Base-by-base conservation (phyloP, 2,113 vertebrate genomes). In the Sphaerodactylus townsendi region DNA sequence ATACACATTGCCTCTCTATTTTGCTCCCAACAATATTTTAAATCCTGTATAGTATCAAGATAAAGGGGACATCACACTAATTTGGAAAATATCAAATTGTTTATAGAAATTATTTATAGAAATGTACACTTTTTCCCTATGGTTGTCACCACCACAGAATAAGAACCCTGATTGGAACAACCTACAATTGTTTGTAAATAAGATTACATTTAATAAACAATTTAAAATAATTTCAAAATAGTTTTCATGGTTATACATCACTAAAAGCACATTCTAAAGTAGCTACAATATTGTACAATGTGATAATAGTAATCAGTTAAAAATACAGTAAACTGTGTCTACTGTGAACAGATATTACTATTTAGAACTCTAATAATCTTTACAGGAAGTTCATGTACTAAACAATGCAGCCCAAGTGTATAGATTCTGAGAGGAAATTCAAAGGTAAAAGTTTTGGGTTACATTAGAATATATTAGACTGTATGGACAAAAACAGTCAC, bases 241-340 rank as follows among this genome's bases (percentile, higher is more conserved):
- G 33, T 85, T 85, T 25, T 64, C 83, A 85, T 85, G 76, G 76
- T 78, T 85, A 21, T 78, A 78, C 53, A 72, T 72, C 41, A 72
- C n/a, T 35, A 85, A 85, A 62, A 78, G 66, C 8, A 25, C 68
- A 72, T 50, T 85, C 41, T 46, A 72, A 85, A 79, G 10, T 59
- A 84, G 65, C 53, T 62, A 74, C 71, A 46, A 41, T 64, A 72
- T 64, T 85, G 25, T 79, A 72, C 50, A 70, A 70, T 64, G 39
- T 48, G 66, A 79, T 64, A 84, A 35, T 35, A 66, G 66, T 71
- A 79, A 4, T 37, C 56, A 39, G 44, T 41, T n/a, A 71, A 81
- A 73, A 41, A 25, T 70, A 70, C 17, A 78, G 53, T 56, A 35
- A 70, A 84, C 48, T 37, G 4, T 30, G 14, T 48, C 62, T 56